A percentile compares a stretch with the other conserved stretches of the same genome.
Conservation (phyloP, 2,797 vertebrate species). For the Poeciliopsis gracilis region DNA sequence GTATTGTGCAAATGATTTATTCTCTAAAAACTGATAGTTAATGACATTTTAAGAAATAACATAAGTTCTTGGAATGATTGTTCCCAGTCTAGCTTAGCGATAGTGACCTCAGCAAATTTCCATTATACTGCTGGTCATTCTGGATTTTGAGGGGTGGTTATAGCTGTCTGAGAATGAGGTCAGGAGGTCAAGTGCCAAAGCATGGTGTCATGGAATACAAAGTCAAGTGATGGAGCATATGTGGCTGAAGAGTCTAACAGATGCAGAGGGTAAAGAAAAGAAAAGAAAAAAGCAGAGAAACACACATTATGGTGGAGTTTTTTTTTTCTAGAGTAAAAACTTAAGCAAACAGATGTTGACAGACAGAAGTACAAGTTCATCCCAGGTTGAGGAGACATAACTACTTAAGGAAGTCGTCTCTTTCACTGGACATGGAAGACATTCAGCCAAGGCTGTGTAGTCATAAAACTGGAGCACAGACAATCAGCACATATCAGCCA, state of each 20-base stretch:
- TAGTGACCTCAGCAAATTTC: conserved; percentile 58
- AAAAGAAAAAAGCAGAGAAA: conserved; percentile 1
- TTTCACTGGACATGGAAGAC: conserved; percentile 61
- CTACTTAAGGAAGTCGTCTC: conserved; percentile 58
- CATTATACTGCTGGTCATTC: conserved; percentile 64
- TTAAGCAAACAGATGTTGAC: conserved; percentile 75
- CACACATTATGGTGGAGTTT: conserved; percentile 62
- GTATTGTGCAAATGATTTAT: neutral
- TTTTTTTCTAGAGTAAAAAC: conserved; percentile 67
- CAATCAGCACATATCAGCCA: conserved; percentile 39
- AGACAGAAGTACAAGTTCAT: conserved; percentile 73
- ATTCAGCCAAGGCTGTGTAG: conserved; percentile 67
- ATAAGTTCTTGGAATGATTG: conserved; percentile 47
- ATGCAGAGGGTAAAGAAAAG: conserved; percentile 31
- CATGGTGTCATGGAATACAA: conserved; percentile 62
- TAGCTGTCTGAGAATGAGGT: conserved; percentile 68
- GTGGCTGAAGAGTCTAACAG: conserved; percentile 68
- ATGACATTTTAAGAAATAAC: neutral
- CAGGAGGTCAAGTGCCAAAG: conserved; percentile 72
- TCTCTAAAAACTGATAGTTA: neutral
- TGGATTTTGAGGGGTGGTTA: conserved; percentile 55
- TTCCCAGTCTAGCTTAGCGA: conserved; percentile 44
- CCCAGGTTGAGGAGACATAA: conserved; percentile 74
- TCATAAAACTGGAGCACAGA: conserved; percentile 61
- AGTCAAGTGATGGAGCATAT: conserved; percentile 73